A percentile compares a stretch with the other conserved stretches of the same genome.
These are phyloP conservation scores for Notoglanidium macrostoma DNA, from an alignment of 2,797 vertebrate genomes.

Conservation along the genomic window DNA sequence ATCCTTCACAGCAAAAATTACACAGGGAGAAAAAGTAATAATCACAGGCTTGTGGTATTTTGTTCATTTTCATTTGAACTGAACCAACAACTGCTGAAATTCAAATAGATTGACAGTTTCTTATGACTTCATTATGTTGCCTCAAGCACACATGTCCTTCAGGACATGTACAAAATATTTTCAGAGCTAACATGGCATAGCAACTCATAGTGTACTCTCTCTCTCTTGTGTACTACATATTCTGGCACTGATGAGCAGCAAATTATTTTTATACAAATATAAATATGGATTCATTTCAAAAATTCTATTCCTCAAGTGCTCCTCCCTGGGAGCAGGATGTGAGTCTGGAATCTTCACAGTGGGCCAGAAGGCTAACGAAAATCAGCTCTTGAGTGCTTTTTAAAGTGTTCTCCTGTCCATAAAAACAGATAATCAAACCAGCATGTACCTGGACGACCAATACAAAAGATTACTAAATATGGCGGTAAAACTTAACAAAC, in stretches of 20 bases:
- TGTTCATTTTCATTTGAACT: conserved; percentile 40
- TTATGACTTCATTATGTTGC: conserved; percentile 18
- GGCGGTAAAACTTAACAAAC: conserved; percentile 34
- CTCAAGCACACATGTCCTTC: not conserved
- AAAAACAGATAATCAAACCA: conserved; percentile 26
- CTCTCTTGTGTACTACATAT: not conserved
- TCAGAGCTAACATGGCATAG: conserved; percentile 58
- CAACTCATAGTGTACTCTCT: conserved; percentile 39
- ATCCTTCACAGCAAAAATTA: conserved; percentile 62
- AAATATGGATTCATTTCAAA: conserved; percentile 59
- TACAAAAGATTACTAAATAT: conserved; percentile 14
- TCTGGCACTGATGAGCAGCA: conserved; percentile 72
- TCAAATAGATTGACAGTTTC: conserved; percentile 36
- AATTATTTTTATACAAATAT: conserved; percentile 55
- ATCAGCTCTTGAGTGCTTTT: conserved; percentile 31
- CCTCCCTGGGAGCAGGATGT: conserved; percentile 21
- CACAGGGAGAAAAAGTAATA: conserved; percentile 68
- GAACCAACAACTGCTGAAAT: not conserved
- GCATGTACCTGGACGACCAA: conserved; percentile 47
- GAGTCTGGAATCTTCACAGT: conserved; percentile 25
- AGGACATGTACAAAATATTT: not conserved
- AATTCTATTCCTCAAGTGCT: conserved; percentile 21
- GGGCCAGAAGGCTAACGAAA: conserved; percentile 18
- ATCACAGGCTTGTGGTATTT: conserved; percentile 82
- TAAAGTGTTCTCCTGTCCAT: conserved; percentile 20